Base-by-base conservation (phyloP, 2,113 vertebrate species). In the Pollimyrus isidori region DNA sequence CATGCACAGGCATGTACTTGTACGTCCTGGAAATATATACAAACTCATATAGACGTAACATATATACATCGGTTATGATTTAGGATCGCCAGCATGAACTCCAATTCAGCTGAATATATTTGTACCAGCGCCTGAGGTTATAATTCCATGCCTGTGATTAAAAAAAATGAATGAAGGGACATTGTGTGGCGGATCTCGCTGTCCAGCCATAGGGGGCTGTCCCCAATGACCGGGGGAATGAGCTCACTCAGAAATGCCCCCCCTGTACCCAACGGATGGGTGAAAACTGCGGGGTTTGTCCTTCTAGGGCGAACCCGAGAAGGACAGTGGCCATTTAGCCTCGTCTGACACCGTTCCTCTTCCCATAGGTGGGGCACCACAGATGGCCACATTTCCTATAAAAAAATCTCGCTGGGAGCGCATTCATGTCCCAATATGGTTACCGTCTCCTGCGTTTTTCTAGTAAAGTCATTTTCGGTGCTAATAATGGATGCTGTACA, bases 311-410 rank as follows among this genome's bases (percentile, higher is more conserved):
- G 42, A 80, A 80, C 15, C 35, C 9, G 82, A 85, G 82, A 85
- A 85, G 82, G 82, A 80, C 73, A 80, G 73, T 80, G 73, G 73
- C 73, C 73, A 80, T 80, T 80, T 80, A 80, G 73, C 73, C 73
- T 42, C 19, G 73, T 42, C 35, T 80, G 73, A 80, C 73, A 80
- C 46, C 7, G 82, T 49, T 85, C 82, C 45, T n/a, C 42, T 49
- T 85, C 82, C 82, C 82, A 49, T 49, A 85, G 82, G 82, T 85
- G 82, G 39, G 80, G 39, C 82, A 49, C 45, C 82, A 85, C 82
- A 46, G 82, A 46, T 85, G 82, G 42, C 82, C 21, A 85, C 30
- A 17, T 19, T 80, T 80, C 73, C 73, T 39, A 76, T 39, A 42
- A 80, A 80, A 69, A 80, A 80, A 80, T 80, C 73, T 80, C 73